Base-by-base conservation (phyloP, 1,140 invertebrate genomes). In the Orchesella cincta region DNA sequence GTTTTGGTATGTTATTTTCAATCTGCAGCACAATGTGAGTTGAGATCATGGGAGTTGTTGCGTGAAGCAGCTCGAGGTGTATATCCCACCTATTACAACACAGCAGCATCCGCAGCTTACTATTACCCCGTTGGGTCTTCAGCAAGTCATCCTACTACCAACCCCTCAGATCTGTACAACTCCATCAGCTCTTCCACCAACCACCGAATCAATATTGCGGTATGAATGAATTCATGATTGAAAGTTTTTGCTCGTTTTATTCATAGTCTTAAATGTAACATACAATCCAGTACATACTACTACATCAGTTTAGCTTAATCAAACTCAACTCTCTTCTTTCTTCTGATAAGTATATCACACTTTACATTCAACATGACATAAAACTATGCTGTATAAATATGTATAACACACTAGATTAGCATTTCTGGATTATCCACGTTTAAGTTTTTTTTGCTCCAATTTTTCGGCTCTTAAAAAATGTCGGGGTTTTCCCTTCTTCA, bases 11-110 rank as follows among this genome's bases (percentile, higher is more conserved):
- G 12, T 20, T 31, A 36, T 18, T 23, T 23, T n/a, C n/a, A n/a
- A n/a, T n/a, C n/a, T n/a, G n/a, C 35, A 80, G 79, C 79, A 28
- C 79, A 80, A 78, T 54, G 29, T n/a, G 79, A 80, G 62, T 57
- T 78, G 46, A 46, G 54, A 23, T 73, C 73, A 1, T 62, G 75
- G 34, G 79, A 73, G 23, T 34, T 80, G 1, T 31, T 80, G 14
- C 36, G 74, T 14, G 76, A 78, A 64, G 76, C 76, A 33, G 76
- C 79, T 8, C 52, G 74, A 23, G 54, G 23, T 3, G 70, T 39
- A 23, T 78, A 78, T 39, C 36, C 52, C 2, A n/a, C 39, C 2
- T 73, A 73, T 0, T 39, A 75, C 28, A 34, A 36, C 18, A n/a
- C 76, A 67, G 62, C 1, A 52, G 72, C 23, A 28, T 77, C 26